Base-by-base conservation (phyloP, 1,140 invertebrate genomes). In the Heliconius eleuchia region DNA sequence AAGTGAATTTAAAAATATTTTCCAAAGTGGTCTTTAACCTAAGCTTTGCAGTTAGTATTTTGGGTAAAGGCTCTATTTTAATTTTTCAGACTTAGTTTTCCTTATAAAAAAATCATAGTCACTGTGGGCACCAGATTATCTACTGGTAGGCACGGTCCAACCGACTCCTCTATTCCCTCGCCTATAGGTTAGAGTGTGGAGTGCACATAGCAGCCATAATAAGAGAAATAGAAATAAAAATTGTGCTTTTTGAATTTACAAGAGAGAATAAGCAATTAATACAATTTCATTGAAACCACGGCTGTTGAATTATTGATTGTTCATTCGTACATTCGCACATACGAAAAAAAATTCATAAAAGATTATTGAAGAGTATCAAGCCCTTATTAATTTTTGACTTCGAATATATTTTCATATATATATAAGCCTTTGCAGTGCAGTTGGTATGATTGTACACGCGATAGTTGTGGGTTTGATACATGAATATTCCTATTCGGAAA, bases 351-450 rank as follows among this genome's bases (percentile, higher is more conserved):
- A 0, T 9, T 60, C 55, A 60, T 60, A 60, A 60, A 60, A 60
- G 55, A 60, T 60, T n/a, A 60, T 23, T 23, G 55, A 60, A 60
- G n/a, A 60, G 19, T 23, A 60, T 60, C 19, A 60, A n/a, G 19
- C n/a, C 55, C 19, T 60, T 60, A 60, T 60, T 60, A 60, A 60
- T 60, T 60, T 60, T 23, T 60, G n/a, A 60, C 19, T 60, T 11
- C n/a, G 3, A 60, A 60, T 60, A 23, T n/a, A 60, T 60, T 60
- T 60, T 52, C 50, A 19, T 60, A 30, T 30, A 30, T 30, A 11
- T 30, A 30, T 30, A 30, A 30, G 55, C 55, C n/a, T 23, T 23
- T 23, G 55, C 23, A n/a, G 55, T 11, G 9, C 55, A 60, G n/a
- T 60, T n/a, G n/a, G n/a, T 57, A 9, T 9, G 19, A 52, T 19